A percentile compares a stretch with the other conserved stretches of the same genome.
phyloP scores from a whole-genome alignment of 2,797 vertebrate genomes.

The Fistularia commersonii region DNA sequence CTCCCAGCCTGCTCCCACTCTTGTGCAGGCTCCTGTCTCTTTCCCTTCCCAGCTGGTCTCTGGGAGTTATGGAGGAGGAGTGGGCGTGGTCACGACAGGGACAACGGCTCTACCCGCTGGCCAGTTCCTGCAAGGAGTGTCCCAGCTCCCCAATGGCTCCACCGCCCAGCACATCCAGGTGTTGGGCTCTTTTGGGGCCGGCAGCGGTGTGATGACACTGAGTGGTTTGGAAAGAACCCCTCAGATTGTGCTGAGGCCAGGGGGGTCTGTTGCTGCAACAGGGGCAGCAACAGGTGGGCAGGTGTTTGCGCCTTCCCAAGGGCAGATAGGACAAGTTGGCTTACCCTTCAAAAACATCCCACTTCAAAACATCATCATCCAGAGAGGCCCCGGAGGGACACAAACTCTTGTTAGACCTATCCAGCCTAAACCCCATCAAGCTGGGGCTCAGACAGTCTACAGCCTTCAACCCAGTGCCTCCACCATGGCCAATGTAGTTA shows the following conservation, averaged over 20 bases:
- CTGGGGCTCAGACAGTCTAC: constrained; percentile 88
- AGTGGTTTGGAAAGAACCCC: constrained; percentile 90
- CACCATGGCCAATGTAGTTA: constrained; percentile 54
- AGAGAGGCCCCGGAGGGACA: constrained; percentile 86
- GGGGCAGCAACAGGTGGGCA: constrained; percentile 79
- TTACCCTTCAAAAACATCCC: constrained; percentile 95
- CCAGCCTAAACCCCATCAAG: constrained; percentile 92
- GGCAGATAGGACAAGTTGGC: constrained; percentile 86
- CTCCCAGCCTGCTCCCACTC: constrained; percentile 83
- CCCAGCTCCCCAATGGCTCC: constrained; percentile 88
- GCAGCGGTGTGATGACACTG: constrained; percentile 91
- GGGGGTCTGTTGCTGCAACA: constrained; percentile 74
- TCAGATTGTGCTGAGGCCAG: constrained; percentile 90
- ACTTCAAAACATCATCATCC: constrained; percentile 97
- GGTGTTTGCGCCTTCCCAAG: constrained; percentile 83
- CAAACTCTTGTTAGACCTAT: constrained; percentile 89
- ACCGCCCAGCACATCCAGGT: constrained; percentile 90
- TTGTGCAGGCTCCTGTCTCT: constrained; percentile 84
- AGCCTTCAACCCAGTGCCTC: constrained; percentile 77
- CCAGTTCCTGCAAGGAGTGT: constrained; percentile 91
- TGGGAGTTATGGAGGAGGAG: constrained; percentile 86
- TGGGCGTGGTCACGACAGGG: constrained; percentile 83
- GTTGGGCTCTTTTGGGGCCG: constrained; percentile 88
- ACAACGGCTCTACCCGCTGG: constrained; percentile 79
- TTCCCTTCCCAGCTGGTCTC: constrained; percentile 94